Conservation (phyloP, 2,797 vertebrate genomes). For the Oceanodroma leucorhoa region DNA sequence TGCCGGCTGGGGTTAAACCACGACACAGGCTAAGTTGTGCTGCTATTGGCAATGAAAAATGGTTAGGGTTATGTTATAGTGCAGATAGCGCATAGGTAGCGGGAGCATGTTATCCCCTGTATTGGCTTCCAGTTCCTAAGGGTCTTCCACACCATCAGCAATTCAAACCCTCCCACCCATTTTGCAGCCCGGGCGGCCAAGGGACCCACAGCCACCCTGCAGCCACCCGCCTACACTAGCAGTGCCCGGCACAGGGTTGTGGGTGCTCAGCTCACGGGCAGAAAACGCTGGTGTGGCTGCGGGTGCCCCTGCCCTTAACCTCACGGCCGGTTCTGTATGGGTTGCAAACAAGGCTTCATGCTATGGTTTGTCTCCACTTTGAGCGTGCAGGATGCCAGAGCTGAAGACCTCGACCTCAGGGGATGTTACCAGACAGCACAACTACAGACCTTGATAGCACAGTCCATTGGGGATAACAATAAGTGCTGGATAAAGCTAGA, state of each 20-base stretch:
- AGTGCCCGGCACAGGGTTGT: neutral
- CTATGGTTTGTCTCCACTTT: neutral
- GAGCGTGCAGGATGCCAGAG: neutral
- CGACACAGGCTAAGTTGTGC: neutral
- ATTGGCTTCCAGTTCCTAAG: neutral
- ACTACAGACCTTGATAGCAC: neutral
- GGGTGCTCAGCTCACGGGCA: neutral
- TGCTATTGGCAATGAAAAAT: neutral
- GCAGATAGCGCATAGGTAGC: neutral
- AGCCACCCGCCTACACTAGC: rapidly evolving
- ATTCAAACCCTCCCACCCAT: neutral
- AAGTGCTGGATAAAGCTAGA: neutral
- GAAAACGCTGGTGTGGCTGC: neutral
- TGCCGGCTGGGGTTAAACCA: too few species aligned
- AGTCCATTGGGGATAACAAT: neutral
- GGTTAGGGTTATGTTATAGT: neutral
- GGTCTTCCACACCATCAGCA: neutral
- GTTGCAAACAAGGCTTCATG: rapidly evolving
- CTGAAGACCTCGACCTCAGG: neutral
- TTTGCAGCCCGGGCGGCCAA: neutral
- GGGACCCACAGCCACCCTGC: neutral
- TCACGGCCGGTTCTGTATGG: neutral
- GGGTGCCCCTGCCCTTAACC: neutral
- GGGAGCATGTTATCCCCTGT: neutral
- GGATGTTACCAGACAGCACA: neutral